Evolutionary conservation across 2,888 invertebrate species (phyloP).

Genomic region (Brachylomia viminalis): DNA sequence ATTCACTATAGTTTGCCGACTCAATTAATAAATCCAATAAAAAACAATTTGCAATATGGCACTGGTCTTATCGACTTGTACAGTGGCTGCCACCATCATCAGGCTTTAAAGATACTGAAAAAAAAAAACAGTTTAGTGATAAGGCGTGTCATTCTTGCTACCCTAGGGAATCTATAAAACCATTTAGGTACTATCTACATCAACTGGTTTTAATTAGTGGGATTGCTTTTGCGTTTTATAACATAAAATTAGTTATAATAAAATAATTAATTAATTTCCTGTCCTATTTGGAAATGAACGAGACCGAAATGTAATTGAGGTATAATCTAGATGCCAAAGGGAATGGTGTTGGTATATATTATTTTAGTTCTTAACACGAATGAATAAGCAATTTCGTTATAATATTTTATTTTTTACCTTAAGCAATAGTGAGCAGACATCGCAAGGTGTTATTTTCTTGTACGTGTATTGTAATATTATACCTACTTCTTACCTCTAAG

Average conservation of each 20-base stretch:
- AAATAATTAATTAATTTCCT: slow-evolving; percentile 9
- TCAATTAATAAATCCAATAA: slow-evolving; percentile 39
- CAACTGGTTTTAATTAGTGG: slow-evolving; percentile 46
- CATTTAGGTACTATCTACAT: slow-evolving; percentile 28
- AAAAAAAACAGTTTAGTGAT: slow-evolving; percentile 9
- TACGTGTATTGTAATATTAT: slow-evolving; percentile 96
- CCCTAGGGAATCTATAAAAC: slow-evolving; percentile 41
- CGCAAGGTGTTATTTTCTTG: slow-evolving; percentile 98
- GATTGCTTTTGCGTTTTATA: slow-evolving; percentile 36
- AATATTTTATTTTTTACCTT: slow-evolving; percentile 90
- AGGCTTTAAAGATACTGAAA: slow-evolving; percentile 3
- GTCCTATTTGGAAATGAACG: slow-evolving; percentile 15
- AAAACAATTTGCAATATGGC: slow-evolving; percentile 41
- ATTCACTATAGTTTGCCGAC: slow-evolving; percentile 1
- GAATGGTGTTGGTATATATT: not conserved
- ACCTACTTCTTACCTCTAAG: slow-evolving; percentile 93
- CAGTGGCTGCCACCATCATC: not conserved
- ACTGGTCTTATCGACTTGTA: slow-evolving; percentile 8
- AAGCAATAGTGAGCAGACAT: slow-evolving; percentile 97
- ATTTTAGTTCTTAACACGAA: not conserved
- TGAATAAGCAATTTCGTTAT: not conserved
- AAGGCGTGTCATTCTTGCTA: slow-evolving; percentile 39
- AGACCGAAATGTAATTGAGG: slow-evolving; percentile 10
- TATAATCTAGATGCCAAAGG: not conserved
- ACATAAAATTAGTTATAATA: slow-evolving; percentile 14